Evolutionary conservation across 2,113 vertebrate species (phyloP), one percentile per base, ranked within the genome.

Genomic region (Athene cunicularia): DNA sequence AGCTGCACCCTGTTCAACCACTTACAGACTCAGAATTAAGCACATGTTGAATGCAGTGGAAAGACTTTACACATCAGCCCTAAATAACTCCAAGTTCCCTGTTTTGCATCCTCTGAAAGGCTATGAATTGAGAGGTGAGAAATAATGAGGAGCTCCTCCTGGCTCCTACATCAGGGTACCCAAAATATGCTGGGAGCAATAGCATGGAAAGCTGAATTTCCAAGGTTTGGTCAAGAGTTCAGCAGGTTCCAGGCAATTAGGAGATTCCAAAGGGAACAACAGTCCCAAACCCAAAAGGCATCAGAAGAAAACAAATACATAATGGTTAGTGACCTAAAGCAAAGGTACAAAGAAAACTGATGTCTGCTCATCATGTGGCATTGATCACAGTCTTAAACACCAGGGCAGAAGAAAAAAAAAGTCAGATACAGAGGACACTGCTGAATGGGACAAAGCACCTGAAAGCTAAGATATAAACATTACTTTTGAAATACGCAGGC

Each of bases 41-140:
- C 93, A 94, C 3, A 0, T 82, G 73, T 9, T 68, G 80, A 88
- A 72, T 17, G 50, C 84, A 83, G 87, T 45, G 86, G 91, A 91
- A 95, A 95, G 66, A 90, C 58, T 85, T 91, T 68, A 91, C 14
- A 47, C 18, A 81, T 33, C 45, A 88, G 74, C 74, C 64, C 33
- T 59, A 90, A 93, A 85, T 63, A 87, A 93, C 76, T 20, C 47
- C 23, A 88, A 94, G 84, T 93, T 95, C 75, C 84, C 59, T 50
- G 49, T 91, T 95, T 27, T 91, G 58, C 47, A 58, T 67, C 66
- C 47, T 82, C 71, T 67, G 41, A 82, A 93, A 80, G 11, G 37
- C 53, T 86, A 32, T 20, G 53, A 91, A 72, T 35, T 16, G 47
- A 86, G 75, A 79, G 80, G 33, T 43, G n/a, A 90, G 71, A 94